Percentiles rank a stretch among this genome's conserved stretches.
These are phyloP conservation scores for Mastigias papua DNA, from an alignment of 30 jellyfish, hydroid and myxozoan species.

Conservation along the genomic window DNA sequence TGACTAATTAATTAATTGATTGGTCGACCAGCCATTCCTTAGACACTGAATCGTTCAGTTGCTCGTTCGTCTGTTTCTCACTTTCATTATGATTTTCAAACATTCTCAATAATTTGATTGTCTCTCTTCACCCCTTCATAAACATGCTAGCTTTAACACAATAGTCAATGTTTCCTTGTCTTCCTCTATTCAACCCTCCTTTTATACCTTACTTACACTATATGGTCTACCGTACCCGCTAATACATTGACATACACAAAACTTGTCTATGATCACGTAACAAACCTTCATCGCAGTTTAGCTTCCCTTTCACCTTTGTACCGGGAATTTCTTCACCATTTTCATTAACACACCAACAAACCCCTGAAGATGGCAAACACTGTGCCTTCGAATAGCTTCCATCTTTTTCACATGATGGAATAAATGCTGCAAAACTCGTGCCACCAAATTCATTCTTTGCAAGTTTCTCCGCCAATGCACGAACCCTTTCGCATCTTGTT, in stretches of 20 bases:
- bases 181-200: too few relatives aligned
- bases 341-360: slow-evolving; percentile 90
- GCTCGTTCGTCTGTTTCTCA: too few relatives aligned
- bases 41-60: too few relatives aligned
- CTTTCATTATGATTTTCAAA: too few relatives aligned
- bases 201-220: too few relatives aligned
- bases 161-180: too few relatives aligned
- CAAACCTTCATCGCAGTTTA: slow-evolving; percentile 61
- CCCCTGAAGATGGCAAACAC: slow-evolving; percentile 69
- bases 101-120: too few relatives aligned
- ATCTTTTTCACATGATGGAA: slow-evolving; percentile 80
- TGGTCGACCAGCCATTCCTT: too few relatives aligned
- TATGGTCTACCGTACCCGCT: too few relatives aligned
- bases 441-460: slow-evolving; percentile 23
- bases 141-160: too few relatives aligned
- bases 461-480: slow-evolving; percentile 45
- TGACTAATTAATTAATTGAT: too few relatives aligned
- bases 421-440: not conserved
- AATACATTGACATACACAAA: not conserved
- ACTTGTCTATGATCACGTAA: not conserved
- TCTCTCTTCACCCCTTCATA: too few relatives aligned
- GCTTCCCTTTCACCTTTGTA: slow-evolving; percentile 64
- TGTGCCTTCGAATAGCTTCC: slow-evolving; percentile 76
- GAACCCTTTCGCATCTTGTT: slow-evolving; percentile 34
- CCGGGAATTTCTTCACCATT: slow-evolving; percentile 80